Percentiles rank a stretch among this genome's conserved stretches.
phyloP scores from a whole-genome alignment of 2,113 vertebrate species.

The Junco hyemalis region DNA sequence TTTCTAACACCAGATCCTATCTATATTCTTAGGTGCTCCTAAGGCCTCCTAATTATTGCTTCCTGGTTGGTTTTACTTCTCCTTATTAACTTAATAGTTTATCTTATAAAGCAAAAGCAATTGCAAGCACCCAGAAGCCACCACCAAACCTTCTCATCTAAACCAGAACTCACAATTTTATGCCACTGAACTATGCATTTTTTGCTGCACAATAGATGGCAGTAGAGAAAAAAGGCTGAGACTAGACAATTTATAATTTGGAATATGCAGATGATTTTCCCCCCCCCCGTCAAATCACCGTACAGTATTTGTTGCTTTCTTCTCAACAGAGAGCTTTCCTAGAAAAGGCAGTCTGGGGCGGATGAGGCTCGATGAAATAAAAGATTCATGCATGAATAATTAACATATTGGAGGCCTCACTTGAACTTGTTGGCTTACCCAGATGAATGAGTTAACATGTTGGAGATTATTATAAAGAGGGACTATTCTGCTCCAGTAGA shows the following conservation, averaged over 20 bases:
- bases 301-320: slow-evolving; percentile 61
- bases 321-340: slow-evolving; percentile 54
- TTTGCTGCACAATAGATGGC: slow-evolving; percentile 73
- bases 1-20: background rate
- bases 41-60: slow-evolving; percentile 41
- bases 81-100: slow-evolving; percentile 39
- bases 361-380: slow-evolving; percentile 57
- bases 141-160: background rate
- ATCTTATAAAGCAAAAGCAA: background rate
- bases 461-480: slow-evolving; percentile 53
- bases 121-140: background rate
- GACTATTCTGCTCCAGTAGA: slow-evolving; percentile 40
- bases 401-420: slow-evolving; percentile 68
- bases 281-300: background rate
- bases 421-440: slow-evolving; percentile 60
- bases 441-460: slow-evolving; percentile 62
- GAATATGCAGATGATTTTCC: slow-evolving; percentile 21
- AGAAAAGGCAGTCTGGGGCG: slow-evolving; percentile 63
- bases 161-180: background rate
- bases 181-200: slow-evolving; percentile 16
- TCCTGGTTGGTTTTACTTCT: slow-evolving; percentile 24
- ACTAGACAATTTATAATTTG: slow-evolving; percentile 62
- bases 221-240: slow-evolving; percentile 67
- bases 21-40: slow-evolving; percentile 9
- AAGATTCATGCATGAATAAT: slow-evolving; percentile 69